Conservation (phyloP, 2,113 vertebrate species). For the Dasyprocta punctata region DNA sequence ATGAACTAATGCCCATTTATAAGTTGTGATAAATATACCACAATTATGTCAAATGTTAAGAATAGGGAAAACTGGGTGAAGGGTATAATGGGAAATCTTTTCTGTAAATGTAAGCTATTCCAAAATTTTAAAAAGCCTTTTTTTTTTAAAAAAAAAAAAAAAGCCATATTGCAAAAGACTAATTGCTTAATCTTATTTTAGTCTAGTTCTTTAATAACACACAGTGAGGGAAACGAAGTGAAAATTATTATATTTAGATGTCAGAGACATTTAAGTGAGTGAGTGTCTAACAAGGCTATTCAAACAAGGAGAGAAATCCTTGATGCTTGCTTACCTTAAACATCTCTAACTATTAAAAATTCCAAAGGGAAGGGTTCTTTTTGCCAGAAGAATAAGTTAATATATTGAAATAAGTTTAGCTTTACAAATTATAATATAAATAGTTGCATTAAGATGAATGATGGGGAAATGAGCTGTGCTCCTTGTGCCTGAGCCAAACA, state of each 20-base stretch:
- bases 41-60: neutral
- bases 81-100: neutral
- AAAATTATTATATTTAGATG: neutral
- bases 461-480: constrained; percentile 41
- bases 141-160: too few relatives aligned
- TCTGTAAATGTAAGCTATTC: neutral
- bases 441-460: neutral
- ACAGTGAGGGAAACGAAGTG: neutral
- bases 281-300: neutral
- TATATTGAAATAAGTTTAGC: constrained; percentile 44
- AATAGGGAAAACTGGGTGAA: neutral
- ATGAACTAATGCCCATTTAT: neutral
- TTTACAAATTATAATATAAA: constrained; percentile 56
- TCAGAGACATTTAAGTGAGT: neutral
- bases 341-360: constrained; percentile 14
- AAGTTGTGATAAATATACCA: neutral
- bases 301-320: neutral
- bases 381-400: neutral
- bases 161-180: neutral
- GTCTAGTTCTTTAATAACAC: neutral
- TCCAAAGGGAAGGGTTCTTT: neutral
- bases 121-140: neutral
- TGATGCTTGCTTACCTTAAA: neutral
- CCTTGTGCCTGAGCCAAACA: constrained; percentile 25
- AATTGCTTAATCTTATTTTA: neutral